Base-by-base conservation (phyloP, 2,113 vertebrate genomes). In the Xenopus laevis region DNA sequence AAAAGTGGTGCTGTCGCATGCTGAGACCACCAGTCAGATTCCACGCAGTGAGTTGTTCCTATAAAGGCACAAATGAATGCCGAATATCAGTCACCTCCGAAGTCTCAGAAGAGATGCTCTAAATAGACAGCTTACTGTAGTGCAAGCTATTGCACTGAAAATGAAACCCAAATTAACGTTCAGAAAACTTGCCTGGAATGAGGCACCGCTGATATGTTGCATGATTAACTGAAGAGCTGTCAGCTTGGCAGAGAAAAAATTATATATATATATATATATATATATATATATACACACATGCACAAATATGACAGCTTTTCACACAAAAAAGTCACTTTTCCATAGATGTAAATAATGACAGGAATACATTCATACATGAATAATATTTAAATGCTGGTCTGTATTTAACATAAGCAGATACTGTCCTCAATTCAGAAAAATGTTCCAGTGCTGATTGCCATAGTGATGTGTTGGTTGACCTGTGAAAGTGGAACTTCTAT, bases 51-150 rank as follows among this genome's bases (percentile, higher is more conserved):
- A 59, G 16, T 59, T 21, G 57, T 59, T 16, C 18, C 57, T 1
- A n/a, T 18, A 11, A 16, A 59, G 57, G n/a, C 17, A 59, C 2
- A 4, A 59, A 59, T 18, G 16, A 59, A 59, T 59, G 3, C 17
- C n/a, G 2, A 59, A 59, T 59, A 18, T 40, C 57, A n/a, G 57
- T 59, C 57, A n/a, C 57, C 57, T n/a, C 57, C 16, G 4, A 20
- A 20, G 13, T 59, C 57, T 20, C 57, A 59, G 57, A 7, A 59
- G 57, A n/a, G n/a, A 59, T 59, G n/a, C 57, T 59, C 57, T 59
- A 20, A 59, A 20, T 20, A 59, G 4, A 17, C 18, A 18, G 57
- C 6, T 1, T 18, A 59, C 16, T n/a, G 57, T 11, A 18, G 3
- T 58, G 55, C 55, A 58, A 58, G 15, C 16, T n/a, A 59, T 18